phyloP scores from a whole-genome alignment of 2,113 vertebrate genomes.

The Heptranchias perlo region DNA sequence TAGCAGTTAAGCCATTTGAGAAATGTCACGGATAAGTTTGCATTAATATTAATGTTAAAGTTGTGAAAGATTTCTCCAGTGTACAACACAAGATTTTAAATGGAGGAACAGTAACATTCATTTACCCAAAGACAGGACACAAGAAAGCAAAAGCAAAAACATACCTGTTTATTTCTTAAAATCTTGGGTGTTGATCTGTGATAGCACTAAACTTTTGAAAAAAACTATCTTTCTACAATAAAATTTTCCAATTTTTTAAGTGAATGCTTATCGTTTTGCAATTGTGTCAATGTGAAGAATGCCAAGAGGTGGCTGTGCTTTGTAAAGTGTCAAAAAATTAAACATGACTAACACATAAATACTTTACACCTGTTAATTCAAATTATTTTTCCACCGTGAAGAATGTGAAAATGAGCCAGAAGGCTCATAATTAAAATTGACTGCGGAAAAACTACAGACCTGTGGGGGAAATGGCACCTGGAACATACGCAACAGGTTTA shows the following conservation, averaged over 20 bases:
- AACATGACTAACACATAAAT: neutral
- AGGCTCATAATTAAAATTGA: neutral
- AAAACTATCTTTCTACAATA: neutral
- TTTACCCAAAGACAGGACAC: neutral
- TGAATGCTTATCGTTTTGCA: neutral
- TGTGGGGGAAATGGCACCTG: neutral
- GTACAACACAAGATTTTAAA: neutral
- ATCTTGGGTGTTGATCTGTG: neutral
- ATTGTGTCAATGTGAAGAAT: neutral
- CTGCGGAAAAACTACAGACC: neutral
- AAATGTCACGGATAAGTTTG: neutral
- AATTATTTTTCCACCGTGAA: neutral
- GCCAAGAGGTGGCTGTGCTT: neutral
- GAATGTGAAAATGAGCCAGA: neutral
- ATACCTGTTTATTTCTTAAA: neutral
- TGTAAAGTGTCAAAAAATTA: neutral
- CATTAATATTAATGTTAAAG: neutral
- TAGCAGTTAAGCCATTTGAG: neutral
- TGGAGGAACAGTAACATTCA: neutral
- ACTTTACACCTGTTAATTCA: slow-evolving; percentile 16
- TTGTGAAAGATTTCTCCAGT: neutral
- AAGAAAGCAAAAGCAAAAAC: neutral
- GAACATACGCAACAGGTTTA: neutral
- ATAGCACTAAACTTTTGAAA: neutral
- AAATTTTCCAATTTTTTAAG: neutral